Conservation (phyloP, 1,140 invertebrate species). For the Meloidogyne exigua region DNA sequence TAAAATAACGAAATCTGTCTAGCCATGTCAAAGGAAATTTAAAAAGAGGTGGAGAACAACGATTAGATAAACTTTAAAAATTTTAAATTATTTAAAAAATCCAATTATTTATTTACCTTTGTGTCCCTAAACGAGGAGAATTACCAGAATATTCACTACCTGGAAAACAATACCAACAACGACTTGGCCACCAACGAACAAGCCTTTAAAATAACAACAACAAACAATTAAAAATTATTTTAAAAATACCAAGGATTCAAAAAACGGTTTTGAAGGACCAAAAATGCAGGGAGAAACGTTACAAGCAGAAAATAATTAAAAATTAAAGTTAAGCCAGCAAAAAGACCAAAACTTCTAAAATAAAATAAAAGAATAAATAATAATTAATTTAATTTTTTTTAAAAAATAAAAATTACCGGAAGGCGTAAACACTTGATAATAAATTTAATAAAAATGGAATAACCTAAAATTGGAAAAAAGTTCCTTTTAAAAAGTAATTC, state of each 20-base stretch:
- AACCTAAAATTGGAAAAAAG: slow-evolving; percentile 28
- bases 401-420: slow-evolving; percentile 44
- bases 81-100: not conserved
- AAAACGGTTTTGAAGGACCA: slow-evolving; percentile 51
- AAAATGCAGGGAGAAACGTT: slow-evolving; percentile 56
- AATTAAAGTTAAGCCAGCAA: slow-evolving; percentile 60
- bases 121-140: slow-evolving; percentile 9
- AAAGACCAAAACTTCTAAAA: slow-evolving; percentile 58
- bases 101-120: not conserved
- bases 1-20: slow-evolving; percentile 15
- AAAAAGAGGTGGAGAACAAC: not conserved
- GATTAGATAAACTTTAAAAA: not conserved
- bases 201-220: slow-evolving; percentile 12
- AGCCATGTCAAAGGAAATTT: slow-evolving; percentile 23
- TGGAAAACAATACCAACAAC: slow-evolving; percentile 32
- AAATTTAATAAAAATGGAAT: slow-evolving; percentile 61
- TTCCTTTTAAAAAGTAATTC: not conserved
- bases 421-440: slow-evolving; percentile 58
- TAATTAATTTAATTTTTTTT: not conserved
- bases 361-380: not conserved
- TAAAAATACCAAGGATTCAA: slow-evolving; percentile 30
- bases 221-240: not conserved
- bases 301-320: slow-evolving; percentile 60
- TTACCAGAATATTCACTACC: slow-evolving; percentile 16
- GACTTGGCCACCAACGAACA: slow-evolving; percentile 21